Percentiles rank a stretch among this genome's conserved stretches.
These are phyloP conservation scores for Lasioglossum oenotherae DNA, from an alignment of 2,888 invertebrate genomes.

Conservation along the genomic window DNA sequence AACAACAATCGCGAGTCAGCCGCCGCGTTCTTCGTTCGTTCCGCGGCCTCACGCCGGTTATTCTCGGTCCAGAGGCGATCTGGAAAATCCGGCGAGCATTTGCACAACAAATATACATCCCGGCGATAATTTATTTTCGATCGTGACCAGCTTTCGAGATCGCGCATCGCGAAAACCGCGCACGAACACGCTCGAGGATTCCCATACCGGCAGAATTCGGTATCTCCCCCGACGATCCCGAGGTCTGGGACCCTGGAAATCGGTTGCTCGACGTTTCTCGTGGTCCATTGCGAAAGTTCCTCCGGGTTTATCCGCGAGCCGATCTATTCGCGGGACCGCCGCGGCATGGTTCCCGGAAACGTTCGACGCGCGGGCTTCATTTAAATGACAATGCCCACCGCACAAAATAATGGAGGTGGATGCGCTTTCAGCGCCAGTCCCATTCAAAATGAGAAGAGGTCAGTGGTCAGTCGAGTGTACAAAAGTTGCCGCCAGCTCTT, in stretches of 20 bases:
- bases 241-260: neutral
- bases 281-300: neutral
- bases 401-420: conserved; percentile 28
- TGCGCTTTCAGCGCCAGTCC: conserved; percentile 26
- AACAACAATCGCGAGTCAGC: neutral
- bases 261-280: neutral
- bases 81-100: neutral
- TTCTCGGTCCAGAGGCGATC: conserved; percentile 1
- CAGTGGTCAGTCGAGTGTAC: conserved; percentile 55
- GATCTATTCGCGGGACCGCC: neutral
- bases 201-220: neutral
- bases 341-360: conserved; percentile 26
- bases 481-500: conserved; percentile 62
- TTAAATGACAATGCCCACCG: conserved; percentile 42
- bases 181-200: neutral
- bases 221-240: neutral
- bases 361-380: conserved; percentile 23
- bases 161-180: neutral
- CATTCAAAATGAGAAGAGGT: conserved; percentile 56
- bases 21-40: neutral
- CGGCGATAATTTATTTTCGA: conserved; percentile 11
- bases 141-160: conserved; percentile 9
- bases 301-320: neutral
- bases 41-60: neutral
- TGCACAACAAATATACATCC: conserved; percentile 21